These are phyloP conservation scores for Vireo griseus DNA, from an alignment of 2,797 vertebrate species.

Conservation along the genomic window DNA sequence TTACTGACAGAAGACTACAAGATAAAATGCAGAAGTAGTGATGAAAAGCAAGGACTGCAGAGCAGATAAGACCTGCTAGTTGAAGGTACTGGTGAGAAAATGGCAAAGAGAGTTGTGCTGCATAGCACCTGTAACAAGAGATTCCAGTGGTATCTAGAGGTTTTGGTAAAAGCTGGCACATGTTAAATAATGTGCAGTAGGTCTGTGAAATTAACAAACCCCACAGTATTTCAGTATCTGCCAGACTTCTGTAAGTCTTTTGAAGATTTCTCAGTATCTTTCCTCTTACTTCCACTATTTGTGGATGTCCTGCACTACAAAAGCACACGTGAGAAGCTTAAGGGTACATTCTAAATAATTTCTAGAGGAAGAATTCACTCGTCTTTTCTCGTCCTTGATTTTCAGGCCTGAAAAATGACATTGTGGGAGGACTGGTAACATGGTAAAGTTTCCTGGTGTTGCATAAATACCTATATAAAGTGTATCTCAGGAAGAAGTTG, in stretches of 20 bases:
- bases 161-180: background rate
- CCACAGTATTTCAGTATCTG: fast-evolving
- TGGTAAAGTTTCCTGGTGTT: background rate
- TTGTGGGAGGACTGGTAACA: background rate
- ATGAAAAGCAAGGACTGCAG: background rate
- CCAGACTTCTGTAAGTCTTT: background rate
- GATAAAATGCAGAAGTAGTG: background rate
- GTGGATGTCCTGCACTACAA: background rate
- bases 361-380: background rate
- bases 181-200: background rate
- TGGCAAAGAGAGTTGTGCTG: background rate
- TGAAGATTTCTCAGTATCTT: background rate
- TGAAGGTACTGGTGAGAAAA: background rate
- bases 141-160: background rate
- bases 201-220: background rate
- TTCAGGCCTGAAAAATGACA: background rate
- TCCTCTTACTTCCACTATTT: background rate
- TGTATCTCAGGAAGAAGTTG: background rate
- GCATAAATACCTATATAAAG: background rate
- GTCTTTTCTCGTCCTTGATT: background rate
- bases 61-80: background rate
- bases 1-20: background rate
- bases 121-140: background rate
- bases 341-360: fast-evolving
- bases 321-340: background rate